Evolutionary conservation across 2,797 vertebrate species (phyloP).

Genomic region (Hemitrygon akajei): DNA sequence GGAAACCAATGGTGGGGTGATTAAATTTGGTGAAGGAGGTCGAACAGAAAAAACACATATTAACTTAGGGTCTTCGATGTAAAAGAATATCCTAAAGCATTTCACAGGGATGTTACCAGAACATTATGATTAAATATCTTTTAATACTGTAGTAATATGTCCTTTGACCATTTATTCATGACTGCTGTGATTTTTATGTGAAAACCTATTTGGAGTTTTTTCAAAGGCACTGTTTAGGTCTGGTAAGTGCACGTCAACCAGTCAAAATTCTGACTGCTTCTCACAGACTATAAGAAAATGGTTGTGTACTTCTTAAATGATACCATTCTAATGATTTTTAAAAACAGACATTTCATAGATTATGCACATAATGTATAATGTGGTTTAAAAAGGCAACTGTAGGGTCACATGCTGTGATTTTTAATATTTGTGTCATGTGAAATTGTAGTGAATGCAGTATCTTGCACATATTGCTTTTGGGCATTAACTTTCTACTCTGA

Average conservation of each 20-base stretch:
- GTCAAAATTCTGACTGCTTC: conserved; percentile 61
- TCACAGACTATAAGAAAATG: conserved; percentile 62
- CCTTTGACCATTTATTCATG: conserved; percentile 55
- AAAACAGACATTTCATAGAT: neutral
- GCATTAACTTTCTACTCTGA: neutral
- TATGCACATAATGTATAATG: neutral
- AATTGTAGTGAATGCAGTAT: too few species aligned
- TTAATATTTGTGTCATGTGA: too few species aligned
- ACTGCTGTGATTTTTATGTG: conserved; percentile 52
- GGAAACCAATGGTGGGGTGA: too few species aligned
- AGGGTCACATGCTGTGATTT: neutral
- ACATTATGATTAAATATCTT: conserved; percentile 55
- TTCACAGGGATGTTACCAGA: conserved; percentile 53
- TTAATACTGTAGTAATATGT: conserved; percentile 50
- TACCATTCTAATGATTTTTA: conserved; percentile 37
- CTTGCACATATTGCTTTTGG: neutral
- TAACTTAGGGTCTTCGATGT: neutral
- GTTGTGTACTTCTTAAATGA: conserved; percentile 49
- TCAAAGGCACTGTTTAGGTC: conserved; percentile 42
- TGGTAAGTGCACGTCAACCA: conserved; percentile 60
- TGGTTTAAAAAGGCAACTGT: conserved; percentile 3
- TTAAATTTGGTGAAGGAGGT: too few species aligned
- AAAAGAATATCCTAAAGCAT: conserved; percentile 24
- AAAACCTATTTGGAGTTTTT: conserved; percentile 51
- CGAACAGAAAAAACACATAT: neutral